Evolutionary conservation across 2,888 invertebrate genomes (phyloP).

Genomic region (Apoda limacodes): DNA sequence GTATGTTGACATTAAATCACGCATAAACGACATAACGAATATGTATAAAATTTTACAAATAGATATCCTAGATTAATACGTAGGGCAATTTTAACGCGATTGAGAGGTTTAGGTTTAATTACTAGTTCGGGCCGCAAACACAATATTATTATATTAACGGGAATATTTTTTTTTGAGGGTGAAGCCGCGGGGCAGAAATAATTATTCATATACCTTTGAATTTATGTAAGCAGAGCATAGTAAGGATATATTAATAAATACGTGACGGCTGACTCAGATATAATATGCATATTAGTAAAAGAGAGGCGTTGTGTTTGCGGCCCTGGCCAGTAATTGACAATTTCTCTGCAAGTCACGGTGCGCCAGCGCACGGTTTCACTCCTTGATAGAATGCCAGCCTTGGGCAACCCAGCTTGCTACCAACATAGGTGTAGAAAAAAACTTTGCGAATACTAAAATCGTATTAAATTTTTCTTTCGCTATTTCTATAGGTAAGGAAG

Average conservation of each 20-base stretch:
- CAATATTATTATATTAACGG: too few relatives aligned
- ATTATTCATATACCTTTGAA: too few relatives aligned
- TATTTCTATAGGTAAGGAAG: too few relatives aligned
- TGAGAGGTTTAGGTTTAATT: too few relatives aligned
- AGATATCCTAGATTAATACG: too few relatives aligned
- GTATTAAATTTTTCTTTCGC: slow-evolving; percentile 20
- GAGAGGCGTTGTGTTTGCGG: slow-evolving; percentile 25
- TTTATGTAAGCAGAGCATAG: neutral
- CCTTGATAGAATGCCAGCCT: neutral
- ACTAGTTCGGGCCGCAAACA: too few relatives aligned
- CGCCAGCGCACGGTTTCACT: slow-evolving; percentile 34
- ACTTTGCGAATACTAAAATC: neutral
- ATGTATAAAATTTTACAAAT: too few relatives aligned
- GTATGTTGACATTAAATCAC: too few relatives aligned
- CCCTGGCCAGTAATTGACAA: slow-evolving; percentile 37
- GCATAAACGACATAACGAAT: too few relatives aligned
- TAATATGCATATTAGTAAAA: slow-evolving; percentile 51
- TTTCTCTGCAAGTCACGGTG: slow-evolving; percentile 52
- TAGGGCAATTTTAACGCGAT: too few relatives aligned
- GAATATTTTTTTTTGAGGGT: too few relatives aligned
- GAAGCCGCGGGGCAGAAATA: too few relatives aligned
- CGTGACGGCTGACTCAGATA: slow-evolving; percentile 24
- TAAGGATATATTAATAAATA: neutral
- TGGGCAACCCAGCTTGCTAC: neutral
- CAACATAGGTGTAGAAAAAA: neutral